Percentiles rank a stretch among this genome's conserved stretches.
Evolutionary conservation across 2,888 invertebrate genomes (phyloP).

Genomic region (Poecilobothrus nobilitatus): DNA sequence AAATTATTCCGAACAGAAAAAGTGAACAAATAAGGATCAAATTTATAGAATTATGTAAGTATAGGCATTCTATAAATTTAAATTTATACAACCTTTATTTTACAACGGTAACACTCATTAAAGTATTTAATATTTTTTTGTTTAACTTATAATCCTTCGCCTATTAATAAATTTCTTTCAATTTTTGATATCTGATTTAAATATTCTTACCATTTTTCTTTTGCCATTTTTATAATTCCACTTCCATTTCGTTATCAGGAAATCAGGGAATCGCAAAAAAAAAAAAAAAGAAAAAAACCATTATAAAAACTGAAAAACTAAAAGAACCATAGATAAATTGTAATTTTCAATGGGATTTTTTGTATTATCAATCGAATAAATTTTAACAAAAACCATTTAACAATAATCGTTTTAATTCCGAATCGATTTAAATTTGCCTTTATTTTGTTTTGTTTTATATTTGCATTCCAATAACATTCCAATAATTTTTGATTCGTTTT

Average conservation of each 20-base stretch:
- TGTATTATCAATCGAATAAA: conserved; percentile 8
- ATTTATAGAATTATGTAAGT: too few species aligned
- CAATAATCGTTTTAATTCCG: conserved; percentile 6
- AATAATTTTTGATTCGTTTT: too few species aligned
- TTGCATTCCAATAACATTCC: background rate
- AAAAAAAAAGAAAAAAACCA: background rate
- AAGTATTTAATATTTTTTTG: too few species aligned
- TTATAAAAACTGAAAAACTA: background rate
- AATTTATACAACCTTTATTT: too few species aligned
- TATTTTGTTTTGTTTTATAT: background rate
- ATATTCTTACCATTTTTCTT: background rate
- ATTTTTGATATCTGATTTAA: background rate
- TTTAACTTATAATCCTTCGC: background rate
- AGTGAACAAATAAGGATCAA: too few species aligned
- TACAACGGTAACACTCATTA: too few species aligned
- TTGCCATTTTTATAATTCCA: background rate
- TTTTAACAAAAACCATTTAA: conserved; percentile 8
- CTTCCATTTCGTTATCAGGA: too few species aligned
- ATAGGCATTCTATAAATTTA: too few species aligned
- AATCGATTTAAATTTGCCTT: background rate
- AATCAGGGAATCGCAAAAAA: background rate
- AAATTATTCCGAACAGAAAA: too few species aligned
- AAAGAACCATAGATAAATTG: background rate
- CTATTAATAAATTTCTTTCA: background rate
- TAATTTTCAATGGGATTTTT: background rate